phyloP scores from a whole-genome alignment of 2,797 vertebrate genomes.

The Muscicapa comitata region DNA sequence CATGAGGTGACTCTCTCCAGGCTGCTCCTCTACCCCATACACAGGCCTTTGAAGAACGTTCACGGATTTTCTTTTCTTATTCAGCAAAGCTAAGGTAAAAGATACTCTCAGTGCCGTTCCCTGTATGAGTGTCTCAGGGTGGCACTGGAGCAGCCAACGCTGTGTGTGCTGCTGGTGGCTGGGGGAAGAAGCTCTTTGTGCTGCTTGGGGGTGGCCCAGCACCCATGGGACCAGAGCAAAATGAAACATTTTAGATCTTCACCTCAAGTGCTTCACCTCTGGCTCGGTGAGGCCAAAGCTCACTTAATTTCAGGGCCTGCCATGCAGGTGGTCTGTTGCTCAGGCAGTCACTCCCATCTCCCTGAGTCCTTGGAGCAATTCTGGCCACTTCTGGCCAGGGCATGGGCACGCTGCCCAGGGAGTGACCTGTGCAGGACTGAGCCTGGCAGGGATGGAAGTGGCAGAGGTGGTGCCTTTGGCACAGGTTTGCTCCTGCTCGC shows the following conservation, averaged over 20 bases:
- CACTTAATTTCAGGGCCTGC: background rate
- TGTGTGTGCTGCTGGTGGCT: background rate
- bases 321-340: background rate
- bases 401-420: fast-evolving
- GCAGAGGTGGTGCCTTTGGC: background rate
- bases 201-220: background rate
- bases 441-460: fast-evolving
- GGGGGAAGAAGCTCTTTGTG: background rate
- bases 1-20: background rate
- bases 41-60: background rate
- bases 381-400: no score
- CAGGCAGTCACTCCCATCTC: background rate
- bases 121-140: fast-evolving
- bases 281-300: background rate
- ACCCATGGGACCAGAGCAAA: fast-evolving
- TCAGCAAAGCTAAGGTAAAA: background rate
- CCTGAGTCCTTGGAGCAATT: background rate
- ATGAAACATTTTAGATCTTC: background rate
- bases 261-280: background rate
- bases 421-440: background rate
- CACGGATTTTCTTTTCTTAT: background rate
- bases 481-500: background rate
- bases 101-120: background rate
- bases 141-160: fast-evolving
- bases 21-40: background rate